phyloP scores from a whole-genome alignment of 2,888 invertebrate species.

The Metellina segmentata region DNA sequence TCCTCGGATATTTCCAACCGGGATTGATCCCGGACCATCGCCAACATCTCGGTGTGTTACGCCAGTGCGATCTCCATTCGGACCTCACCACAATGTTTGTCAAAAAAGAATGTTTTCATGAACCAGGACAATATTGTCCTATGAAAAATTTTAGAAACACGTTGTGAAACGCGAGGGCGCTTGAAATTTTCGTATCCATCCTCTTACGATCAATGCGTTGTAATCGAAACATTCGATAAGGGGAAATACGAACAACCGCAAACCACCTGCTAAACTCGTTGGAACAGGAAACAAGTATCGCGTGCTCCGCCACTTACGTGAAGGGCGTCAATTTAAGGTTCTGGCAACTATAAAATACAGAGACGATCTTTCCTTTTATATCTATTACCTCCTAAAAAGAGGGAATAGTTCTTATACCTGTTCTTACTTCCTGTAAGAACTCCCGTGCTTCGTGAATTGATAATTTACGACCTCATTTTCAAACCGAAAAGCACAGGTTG shows the following conservation, averaged over 20 bases:
- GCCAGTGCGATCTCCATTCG: too few species aligned
- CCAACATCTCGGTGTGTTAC: too few species aligned
- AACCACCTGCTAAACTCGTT: not conserved
- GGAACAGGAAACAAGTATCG: slow-evolving; percentile 27
- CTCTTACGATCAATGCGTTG: too few species aligned
- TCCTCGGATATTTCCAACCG: too few species aligned
- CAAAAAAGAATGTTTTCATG: too few species aligned
- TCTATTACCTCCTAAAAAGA: not conserved
- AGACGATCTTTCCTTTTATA: not conserved
- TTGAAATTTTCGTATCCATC: too few species aligned
- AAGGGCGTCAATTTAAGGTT: slow-evolving; percentile 43
- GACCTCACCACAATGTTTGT: too few species aligned
- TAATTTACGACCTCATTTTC: not conserved
- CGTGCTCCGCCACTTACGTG: not conserved
- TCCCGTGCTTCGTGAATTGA: not conserved
- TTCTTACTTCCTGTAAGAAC: not conserved
- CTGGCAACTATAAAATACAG: slow-evolving; percentile 34
- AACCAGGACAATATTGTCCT: too few species aligned
- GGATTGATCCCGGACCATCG: too few species aligned
- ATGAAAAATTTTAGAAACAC: too few species aligned
- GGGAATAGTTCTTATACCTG: not conserved
- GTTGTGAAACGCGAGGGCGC: too few species aligned
- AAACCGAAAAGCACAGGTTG: not conserved
- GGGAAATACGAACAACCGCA: not conserved
- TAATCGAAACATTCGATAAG: not conserved